A percentile compares a stretch with the other conserved stretches of the same genome.
Conservation (phyloP, 2,888 invertebrate species). For the Lymantria dispar region DNA sequence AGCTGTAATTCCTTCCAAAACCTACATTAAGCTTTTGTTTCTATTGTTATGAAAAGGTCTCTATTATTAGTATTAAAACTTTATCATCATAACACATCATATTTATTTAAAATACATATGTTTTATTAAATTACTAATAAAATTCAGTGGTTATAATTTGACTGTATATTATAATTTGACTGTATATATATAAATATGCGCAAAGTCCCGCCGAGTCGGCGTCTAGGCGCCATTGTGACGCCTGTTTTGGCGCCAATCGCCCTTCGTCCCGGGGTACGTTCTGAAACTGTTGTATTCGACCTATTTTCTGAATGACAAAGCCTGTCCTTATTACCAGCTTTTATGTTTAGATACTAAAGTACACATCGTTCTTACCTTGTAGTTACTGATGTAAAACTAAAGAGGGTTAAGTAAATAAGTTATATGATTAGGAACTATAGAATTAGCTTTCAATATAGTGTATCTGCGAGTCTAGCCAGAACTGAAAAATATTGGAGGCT, state of each 20-base stretch:
- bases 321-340: constrained; percentile 14
- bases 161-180: not conserved
- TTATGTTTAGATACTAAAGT: constrained; percentile 8
- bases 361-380: constrained; percentile 10
- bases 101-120: not conserved
- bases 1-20: no score
- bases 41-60: no score
- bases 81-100: not conserved
- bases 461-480: no score
- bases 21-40: no score
- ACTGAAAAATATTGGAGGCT: no score
- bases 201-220: constrained; percentile 40
- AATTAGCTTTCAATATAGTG: no score
- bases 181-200: constrained; percentile 15
- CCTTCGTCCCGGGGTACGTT: constrained; percentile 55
- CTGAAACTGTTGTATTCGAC: constrained; percentile 54
- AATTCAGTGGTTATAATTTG: not conserved
- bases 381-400: constrained; percentile 5
- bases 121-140: not conserved
- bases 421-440: no score
- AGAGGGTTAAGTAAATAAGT: not conserved
- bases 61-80: not conserved
- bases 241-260: constrained; percentile 70
- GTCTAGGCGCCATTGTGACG: constrained; percentile 59
- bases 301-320: constrained; percentile 40